A percentile compares a stretch with the other conserved stretches of the same genome.
Evolutionary conservation across 1,140 invertebrate species (phyloP).

Genomic region (Popillia japonica): DNA sequence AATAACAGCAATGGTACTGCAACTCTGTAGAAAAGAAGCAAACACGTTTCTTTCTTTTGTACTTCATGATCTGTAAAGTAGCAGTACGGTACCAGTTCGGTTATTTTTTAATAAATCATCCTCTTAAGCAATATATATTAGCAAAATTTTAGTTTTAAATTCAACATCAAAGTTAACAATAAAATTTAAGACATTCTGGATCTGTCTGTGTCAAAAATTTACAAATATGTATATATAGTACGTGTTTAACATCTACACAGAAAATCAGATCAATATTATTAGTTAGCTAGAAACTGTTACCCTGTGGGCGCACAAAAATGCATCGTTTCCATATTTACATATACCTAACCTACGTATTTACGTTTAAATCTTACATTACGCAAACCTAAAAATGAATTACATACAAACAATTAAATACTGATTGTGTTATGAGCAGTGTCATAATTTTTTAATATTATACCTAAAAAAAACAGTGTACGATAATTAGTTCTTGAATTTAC

Average conservation of each 20-base stretch:
- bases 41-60: too few relatives aligned
- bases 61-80: too few relatives aligned
- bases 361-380: not conserved
- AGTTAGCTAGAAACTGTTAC: conserved; percentile 1
- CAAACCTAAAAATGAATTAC: conserved; percentile 4
- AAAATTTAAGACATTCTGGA: not conserved
- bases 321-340: not conserved
- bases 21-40: too few relatives aligned
- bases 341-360: not conserved
- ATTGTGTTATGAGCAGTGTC: conserved; percentile 18
- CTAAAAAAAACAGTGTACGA: conserved; percentile 7
- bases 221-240: not conserved
- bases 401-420: conserved; percentile 29
- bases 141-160: not conserved
- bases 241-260: not conserved
- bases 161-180: not conserved
- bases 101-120: too few relatives aligned
- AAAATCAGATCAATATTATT: not conserved
- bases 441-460: not conserved
- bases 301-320: conserved; percentile 21
- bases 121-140: too few relatives aligned
- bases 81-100: too few relatives aligned
- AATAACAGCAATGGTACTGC: too few relatives aligned
- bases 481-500: conserved; percentile 14
- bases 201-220: not conserved